Evolutionary conservation across 2,797 vertebrate genomes (phyloP).

Genomic region (Lepilemur ruficaudatus): DNA sequence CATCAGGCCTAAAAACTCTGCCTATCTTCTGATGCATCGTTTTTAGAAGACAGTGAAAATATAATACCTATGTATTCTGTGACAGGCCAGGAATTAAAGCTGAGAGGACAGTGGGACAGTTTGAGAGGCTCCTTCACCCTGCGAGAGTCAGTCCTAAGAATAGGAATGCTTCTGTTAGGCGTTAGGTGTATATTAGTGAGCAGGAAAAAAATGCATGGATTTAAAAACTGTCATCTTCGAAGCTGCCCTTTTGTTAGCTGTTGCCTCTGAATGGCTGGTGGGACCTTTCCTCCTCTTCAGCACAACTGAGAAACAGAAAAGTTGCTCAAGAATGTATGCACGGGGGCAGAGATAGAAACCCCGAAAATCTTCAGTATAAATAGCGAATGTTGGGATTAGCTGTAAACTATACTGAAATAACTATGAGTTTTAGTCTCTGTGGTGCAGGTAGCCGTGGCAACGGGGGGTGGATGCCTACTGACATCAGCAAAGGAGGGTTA

Average conservation of each 20-base stretch:
- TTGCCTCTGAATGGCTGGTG: background rate
- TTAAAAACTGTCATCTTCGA: background rate
- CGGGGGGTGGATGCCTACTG: fast-evolving
- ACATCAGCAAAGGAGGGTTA: background rate
- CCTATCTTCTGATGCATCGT: background rate
- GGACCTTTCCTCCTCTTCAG: background rate
- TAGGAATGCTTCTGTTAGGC: background rate
- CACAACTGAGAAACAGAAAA: background rate
- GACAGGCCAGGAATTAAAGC: background rate
- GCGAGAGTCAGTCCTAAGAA: background rate
- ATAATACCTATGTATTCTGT: background rate
- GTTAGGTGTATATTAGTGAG: background rate
- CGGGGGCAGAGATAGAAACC: background rate
- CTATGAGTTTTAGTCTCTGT: fast-evolving
- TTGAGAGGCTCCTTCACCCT: background rate
- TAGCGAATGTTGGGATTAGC: background rate
- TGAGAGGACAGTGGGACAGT: background rate
- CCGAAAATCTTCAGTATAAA: background rate
- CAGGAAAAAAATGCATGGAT: background rate
- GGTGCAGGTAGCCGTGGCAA: background rate
- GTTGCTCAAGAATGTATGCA: background rate
- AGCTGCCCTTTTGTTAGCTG: fast-evolving
- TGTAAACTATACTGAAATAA: background rate
- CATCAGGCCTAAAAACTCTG: background rate
- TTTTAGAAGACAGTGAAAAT: background rate